phyloP scores from a whole-genome alignment of 2,888 invertebrate species.

The Eupithecia subumbrata region DNA sequence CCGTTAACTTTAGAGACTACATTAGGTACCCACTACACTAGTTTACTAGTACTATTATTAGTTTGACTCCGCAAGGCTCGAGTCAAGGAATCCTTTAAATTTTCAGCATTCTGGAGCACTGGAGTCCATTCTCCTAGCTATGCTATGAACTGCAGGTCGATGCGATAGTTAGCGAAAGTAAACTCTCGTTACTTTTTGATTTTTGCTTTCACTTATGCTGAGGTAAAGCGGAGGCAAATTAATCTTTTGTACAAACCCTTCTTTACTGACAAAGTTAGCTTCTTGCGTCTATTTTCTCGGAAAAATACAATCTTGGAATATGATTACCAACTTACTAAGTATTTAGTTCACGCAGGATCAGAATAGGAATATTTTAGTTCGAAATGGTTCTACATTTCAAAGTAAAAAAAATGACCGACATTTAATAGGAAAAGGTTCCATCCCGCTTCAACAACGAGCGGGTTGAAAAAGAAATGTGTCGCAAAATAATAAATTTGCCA shows the following conservation, averaged over 20 bases:
- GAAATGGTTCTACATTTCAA: not conserved
- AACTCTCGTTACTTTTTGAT: not conserved
- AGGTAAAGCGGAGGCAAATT: not conserved
- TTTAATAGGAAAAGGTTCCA: not conserved
- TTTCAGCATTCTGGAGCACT: conserved; percentile 4
- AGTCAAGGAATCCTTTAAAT: conserved; percentile 8
- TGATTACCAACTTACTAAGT: not conserved
- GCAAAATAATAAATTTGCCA: not conserved
- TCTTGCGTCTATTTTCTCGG: not conserved
- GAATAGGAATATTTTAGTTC: not conserved
- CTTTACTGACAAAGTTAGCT: not conserved
- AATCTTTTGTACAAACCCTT: too few relatives aligned
- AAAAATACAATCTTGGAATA: not conserved
- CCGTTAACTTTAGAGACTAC: not conserved
- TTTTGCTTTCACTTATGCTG: not conserved
- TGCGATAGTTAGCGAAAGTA: not conserved
- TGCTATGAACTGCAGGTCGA: not conserved
- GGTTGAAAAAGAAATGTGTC: not conserved
- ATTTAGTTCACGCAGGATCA: not conserved
- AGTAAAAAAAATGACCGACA: not conserved
- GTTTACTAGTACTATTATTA: conserved; percentile 2
- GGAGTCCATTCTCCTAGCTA: conserved; percentile 1
- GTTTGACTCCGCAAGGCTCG: not conserved
- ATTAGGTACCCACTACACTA: not conserved
- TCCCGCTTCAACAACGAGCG: not conserved